Evolutionary conservation across 2,113 vertebrate species (phyloP), one percentile per base, ranked within the genome.

Genomic region (Sylvietta virens): DNA sequence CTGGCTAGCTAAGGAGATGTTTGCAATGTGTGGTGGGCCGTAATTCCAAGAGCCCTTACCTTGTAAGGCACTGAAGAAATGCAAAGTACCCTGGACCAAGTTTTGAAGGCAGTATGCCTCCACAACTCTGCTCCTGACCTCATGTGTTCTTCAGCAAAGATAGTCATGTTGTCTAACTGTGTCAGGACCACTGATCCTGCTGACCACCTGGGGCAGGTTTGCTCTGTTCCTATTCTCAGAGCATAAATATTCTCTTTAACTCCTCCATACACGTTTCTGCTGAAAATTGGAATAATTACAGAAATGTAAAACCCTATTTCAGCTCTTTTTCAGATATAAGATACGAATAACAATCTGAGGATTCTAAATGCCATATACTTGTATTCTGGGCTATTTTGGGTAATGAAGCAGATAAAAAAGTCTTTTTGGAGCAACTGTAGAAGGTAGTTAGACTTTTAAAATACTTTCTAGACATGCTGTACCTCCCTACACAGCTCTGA

Each of bases 11-110:
- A 47, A 67, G 24, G 22, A 67, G 20, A n/a, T 22, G 3, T 14
- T 24, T 54, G 24, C 15, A 64, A 22, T 5, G 7, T 15, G 2
- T 47, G 15, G 11, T 30, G 22, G 10, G 20, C 9, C 0, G 1
- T 28, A 13, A 28, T 72, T 83, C 39, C 45, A 80, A 69, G 10
- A 86, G 13, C 4, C n/a, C n/a, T 69, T 35, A 48, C 11, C 19
- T 22, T 61, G 40, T 2, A n/a, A 6, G 31, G 12, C 7, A 79
- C 10, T 64, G 21, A 2, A 44, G 40, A 71, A 9, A 10, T 1
- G 1, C 35, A 69, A 51, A 79, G 24, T 79, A 20, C 48, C 13
- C n/a, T 61, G 42, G 33, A 7, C 4, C 20, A 54, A 14, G 14
- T 48, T 87, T 15, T 61, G 40, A 64, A 82, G 44, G 15, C 48